Evolutionary conservation across 1,140 invertebrate genomes (phyloP), one percentile per base, ranked within the genome.

Genomic region (Dendroctonus ponderosae): DNA sequence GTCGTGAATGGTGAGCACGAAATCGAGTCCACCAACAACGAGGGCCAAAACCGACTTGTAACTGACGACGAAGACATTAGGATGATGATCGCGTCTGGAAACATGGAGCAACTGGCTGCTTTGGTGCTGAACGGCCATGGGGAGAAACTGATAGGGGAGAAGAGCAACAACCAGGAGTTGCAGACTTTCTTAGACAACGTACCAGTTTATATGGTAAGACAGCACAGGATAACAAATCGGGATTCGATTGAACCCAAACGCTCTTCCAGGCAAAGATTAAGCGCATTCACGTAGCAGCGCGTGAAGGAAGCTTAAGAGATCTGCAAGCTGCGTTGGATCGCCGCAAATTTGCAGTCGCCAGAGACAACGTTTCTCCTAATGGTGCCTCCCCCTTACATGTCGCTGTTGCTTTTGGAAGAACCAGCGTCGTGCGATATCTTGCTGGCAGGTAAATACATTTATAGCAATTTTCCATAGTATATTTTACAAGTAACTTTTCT

Each of bases 351-450:
- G 93, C 93, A 7, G 85, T 93, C 48, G 91, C 93, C 6, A 85
- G 90, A 71, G 91, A 96, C 79, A 83, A 84, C 58, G 84, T 86
- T 67, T 90, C 89, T 49, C 85, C 91, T 42, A 89, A 91, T 72
- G 70, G 94, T n/a, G 88, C 94, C 37, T 95, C 94, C 0, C 91
- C 96, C 3, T 81, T 98, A 44, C 96, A 99, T 79, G 94, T 96
- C 54, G 94, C 95, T 7, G 89, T 91, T 0, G 84, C 96, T 62
- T 91, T 90, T 78, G 89, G 89, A 39, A 86, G 89, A 75, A 90
- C 87, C 8, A 85, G 87, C 73, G 76, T 85, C 5, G 80, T 84
- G 5, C 79, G 83, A 76, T 87, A 88, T 80, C 77, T 88, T 72
- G 86, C 85, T 14, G 85, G 85, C 68, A 86, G 92, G 71, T 67